These are phyloP conservation scores for Ataeniobius toweri DNA, from an alignment of 2,797 vertebrate species.

Conservation along the genomic window DNA sequence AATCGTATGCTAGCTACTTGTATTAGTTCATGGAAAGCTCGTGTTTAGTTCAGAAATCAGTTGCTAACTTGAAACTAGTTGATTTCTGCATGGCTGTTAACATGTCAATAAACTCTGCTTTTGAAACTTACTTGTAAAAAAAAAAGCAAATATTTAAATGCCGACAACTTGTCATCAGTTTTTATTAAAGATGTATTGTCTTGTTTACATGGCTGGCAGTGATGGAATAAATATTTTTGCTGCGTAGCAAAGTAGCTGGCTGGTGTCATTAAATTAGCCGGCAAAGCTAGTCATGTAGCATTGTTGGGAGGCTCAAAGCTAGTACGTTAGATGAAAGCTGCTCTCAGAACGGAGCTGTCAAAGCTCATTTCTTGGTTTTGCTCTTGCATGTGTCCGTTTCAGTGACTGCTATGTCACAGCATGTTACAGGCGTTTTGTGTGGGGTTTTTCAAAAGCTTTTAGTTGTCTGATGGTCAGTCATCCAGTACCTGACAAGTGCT, in stretches of 20 bases:
- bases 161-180: too few species aligned
- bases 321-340: conserved; percentile 16
- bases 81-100: neutral
- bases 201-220: neutral
- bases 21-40: neutral
- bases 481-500: conserved; percentile 24
- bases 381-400: neutral
- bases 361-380: neutral
- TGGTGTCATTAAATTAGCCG: conserved; percentile 31
- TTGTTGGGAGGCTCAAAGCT: neutral
- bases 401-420: rapidly evolving
- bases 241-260: conserved; percentile 9
- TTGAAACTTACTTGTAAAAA: neutral
- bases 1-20: neutral
- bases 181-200: neutral
- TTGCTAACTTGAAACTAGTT: neutral
- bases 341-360: conserved; percentile 4
- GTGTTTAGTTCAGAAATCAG: neutral
- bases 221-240: neutral
- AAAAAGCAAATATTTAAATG: too few species aligned
- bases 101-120: neutral
- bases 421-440: rapidly evolving
- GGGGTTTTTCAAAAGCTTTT: neutral
- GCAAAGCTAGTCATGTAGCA: conserved; percentile 34
- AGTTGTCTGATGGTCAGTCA: neutral